phyloP scores from a whole-genome alignment of 2,888 invertebrate genomes.

The Corythucha ciliata region DNA sequence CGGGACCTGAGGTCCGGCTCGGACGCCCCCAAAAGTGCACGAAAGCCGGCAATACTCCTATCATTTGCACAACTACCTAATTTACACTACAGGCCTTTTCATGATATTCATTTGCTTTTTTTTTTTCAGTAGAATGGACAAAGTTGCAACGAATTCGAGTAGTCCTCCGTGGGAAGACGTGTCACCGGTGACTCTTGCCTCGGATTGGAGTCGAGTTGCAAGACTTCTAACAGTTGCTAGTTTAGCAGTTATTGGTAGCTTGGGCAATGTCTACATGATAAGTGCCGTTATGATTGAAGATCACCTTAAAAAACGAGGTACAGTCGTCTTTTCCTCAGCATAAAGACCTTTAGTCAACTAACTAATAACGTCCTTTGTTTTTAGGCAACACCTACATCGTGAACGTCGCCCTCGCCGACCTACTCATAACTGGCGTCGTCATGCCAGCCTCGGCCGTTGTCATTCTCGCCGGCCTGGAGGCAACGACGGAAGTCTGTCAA shows the following conservation, averaged over 20 bases:
- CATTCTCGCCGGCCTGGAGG: constrained; percentile 52
- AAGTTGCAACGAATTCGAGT: too few relatives aligned
- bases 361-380: constrained; percentile 21
- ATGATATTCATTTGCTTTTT: too few relatives aligned
- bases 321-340: not conserved
- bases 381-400: constrained; percentile 60
- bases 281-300: constrained; percentile 64
- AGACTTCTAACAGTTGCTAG: constrained; percentile 55
- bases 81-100: too few relatives aligned
- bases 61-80: too few relatives aligned
- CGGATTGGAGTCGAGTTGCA: constrained; percentile 59
- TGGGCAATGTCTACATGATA: constrained; percentile 68
- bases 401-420: constrained; percentile 61
- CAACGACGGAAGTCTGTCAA: constrained; percentile 52
- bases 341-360: constrained; percentile 1
- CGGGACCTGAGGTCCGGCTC: too few relatives aligned
- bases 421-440: constrained; percentile 58
- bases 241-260: constrained; percentile 55
- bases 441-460: constrained; percentile 61
- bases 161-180: constrained; percentile 43
- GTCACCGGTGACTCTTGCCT: constrained; percentile 56
- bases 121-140: too few relatives aligned
- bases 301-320: constrained; percentile 57
- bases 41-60: too few relatives aligned
- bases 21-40: too few relatives aligned